Evolutionary conservation across 2,113 vertebrate genomes (phyloP), one percentile per base, ranked within the genome.

Genomic region (Phodopus roborovskii): DNA sequence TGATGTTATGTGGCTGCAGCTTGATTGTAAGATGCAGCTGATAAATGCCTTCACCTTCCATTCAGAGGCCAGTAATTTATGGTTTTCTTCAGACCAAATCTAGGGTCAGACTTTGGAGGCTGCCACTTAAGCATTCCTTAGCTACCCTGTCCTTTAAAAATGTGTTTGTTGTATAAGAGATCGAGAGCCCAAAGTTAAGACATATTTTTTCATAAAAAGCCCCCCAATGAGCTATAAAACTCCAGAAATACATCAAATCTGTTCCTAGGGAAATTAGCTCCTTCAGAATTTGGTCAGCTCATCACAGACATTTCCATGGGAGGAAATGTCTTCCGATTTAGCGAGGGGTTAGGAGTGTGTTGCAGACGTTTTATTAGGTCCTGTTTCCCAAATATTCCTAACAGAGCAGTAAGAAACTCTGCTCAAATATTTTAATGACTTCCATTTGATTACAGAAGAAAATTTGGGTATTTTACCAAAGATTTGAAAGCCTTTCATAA

Each of bases 11-110:
- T 33, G 4, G 9, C 73, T 96, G 94, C 92, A 95, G 66, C 56
- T 71, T 45, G 81, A 33, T 30, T 97, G 77, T 42, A 45, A 97
- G 97, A 96, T 97, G 82, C n/a, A 66, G 77, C 53, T 83, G 97
- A 97, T 97, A 96, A 98, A 91, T 1, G 2, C 39, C 30, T 56
- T 75, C 39, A 53, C 95, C 79, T 93, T 82, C 84, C 94, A 94
- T 86, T 92, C 81, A 62, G 66, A 50, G n/a, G 62, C 90, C 64
- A 26, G 33, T 48, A 39, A 94, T 75, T 88, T 92, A 78, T 11
- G 15, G 79, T 90, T 88, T 96, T 95, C 92, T 92, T 87, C 66
- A 13, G 8, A 90, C 58, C 74, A 90, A 45, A 94, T 92, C 79
- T 62, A 58, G n/a, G 50, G 84, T 90, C 87, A 87, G 79, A 42